phyloP scores from a whole-genome alignment of 1,140 invertebrate species.

The Pseudomyrmex sp. region DNA sequence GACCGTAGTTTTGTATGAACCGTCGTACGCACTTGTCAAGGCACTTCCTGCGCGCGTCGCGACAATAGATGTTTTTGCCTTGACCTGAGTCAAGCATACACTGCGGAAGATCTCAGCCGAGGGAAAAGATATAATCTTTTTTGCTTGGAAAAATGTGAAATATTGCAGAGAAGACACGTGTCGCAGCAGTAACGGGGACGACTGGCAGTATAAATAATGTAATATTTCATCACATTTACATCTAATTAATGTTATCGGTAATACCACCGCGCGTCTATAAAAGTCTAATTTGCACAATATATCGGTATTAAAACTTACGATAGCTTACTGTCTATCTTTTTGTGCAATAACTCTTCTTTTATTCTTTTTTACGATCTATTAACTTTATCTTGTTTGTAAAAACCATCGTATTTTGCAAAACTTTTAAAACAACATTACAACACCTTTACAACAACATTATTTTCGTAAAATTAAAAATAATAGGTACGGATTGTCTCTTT shows the following conservation, averaged over 20 bases:
- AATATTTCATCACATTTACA: constrained; percentile 35
- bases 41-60: constrained; percentile 19
- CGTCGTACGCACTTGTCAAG: constrained; percentile 21
- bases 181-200: neutral
- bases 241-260: constrained; percentile 47
- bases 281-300: constrained; percentile 38
- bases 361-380: neutral
- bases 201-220: constrained; percentile 32
- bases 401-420: too few relatives aligned
- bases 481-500: too few relatives aligned
- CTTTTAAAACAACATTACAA: too few relatives aligned
- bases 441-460: too few relatives aligned
- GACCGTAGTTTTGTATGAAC: constrained; percentile 41
- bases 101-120: neutral
- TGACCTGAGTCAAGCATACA: constrained; percentile 63
- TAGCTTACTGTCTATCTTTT: neutral
- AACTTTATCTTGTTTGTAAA: too few relatives aligned
- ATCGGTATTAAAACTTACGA: constrained; percentile 29
- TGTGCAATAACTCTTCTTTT: neutral
- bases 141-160: constrained; percentile 53
- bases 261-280: constrained; percentile 17
- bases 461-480: too few relatives aligned
- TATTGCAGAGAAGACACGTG: constrained; percentile 22
- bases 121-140: constrained; percentile 32
- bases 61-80: constrained; percentile 54